Evolutionary conservation across 2,113 vertebrate species (phyloP), one percentile per base, ranked within the genome.

Genomic region (Tetrao urogallus): DNA sequence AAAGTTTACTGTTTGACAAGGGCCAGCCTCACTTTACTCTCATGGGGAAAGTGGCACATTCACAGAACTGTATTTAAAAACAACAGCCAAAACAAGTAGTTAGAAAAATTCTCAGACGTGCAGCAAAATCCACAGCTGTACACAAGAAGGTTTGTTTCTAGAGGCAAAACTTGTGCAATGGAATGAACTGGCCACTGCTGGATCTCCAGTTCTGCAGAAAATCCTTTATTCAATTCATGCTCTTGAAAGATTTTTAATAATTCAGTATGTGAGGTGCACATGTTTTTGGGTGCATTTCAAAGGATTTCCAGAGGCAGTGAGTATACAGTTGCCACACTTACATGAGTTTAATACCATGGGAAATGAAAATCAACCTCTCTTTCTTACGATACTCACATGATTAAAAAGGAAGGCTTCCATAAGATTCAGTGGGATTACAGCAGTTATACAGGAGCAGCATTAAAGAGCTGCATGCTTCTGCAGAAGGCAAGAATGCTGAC

Each of bases 101-200:
- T 28, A 28, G 56, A 40, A 93, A 81, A 11, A 42, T 38, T 73
- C 78, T 69, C 27, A 8, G 70, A 57, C 34, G 54, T 2, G 45
- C 70, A 61, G 40, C n/a, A 48, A 66, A 65, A 73, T 54, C 42
- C n/a, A 40, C 5, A 45, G 45, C 25, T 20, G 6, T 47, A 22
- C 9, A 18, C 1, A n/a, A 25, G 27, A n/a, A 25, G 27, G 24
- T 7, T 71, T 13, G 3, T 34, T 8, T 22, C 65, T 18, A 22
- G 13, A 67, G 38, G n/a, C 25, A 38, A 3, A 19, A 47, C 56
- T 47, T 2, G 0, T 3, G 3, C 8, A 12, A 6, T 12, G 42
- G 38, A 67, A 25, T 9, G 24, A 70, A 71, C 13, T 16, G 43
- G 69, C 27, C 58, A 10, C 42, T 6, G 48, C n/a, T 38, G 42